Evolutionary conservation across 2,113 vertebrate species (phyloP).

Genomic region (Tachysurus fulvidraco): DNA sequence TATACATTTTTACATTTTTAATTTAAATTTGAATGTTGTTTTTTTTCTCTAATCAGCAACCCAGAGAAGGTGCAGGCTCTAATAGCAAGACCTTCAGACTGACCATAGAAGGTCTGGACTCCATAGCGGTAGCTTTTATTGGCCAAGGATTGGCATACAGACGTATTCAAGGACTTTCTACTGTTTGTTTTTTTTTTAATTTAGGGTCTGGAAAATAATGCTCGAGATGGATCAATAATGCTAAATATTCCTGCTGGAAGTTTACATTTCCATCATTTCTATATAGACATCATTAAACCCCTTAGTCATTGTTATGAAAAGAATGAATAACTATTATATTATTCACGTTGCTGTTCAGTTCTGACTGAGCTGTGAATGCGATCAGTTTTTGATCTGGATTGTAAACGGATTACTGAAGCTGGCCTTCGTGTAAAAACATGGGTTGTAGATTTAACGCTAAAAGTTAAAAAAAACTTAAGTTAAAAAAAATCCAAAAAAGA

Average conservation of each 20-base stretch:
- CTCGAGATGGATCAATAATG: not conserved
- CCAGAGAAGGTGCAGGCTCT: too few relatives aligned
- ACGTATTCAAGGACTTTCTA: too few relatives aligned
- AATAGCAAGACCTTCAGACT: too few relatives aligned
- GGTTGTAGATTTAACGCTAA: not conserved
- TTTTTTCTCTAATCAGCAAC: too few relatives aligned
- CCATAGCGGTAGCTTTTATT: too few relatives aligned
- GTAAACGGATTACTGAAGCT: not conserved
- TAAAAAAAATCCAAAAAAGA: too few relatives aligned
- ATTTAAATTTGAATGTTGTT: too few relatives aligned
- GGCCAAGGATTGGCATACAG: too few relatives aligned
- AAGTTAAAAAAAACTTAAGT: not conserved
- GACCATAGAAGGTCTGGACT: too few relatives aligned
- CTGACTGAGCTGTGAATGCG: not conserved
- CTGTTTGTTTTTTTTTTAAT: not conserved
- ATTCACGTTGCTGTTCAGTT: not conserved
- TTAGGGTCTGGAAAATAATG: not conserved
- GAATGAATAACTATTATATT: not conserved
- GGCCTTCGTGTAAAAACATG: not conserved
- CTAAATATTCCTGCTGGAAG: not conserved
- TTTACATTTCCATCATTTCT: not conserved
- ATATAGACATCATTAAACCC: not conserved
- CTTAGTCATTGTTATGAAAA: not conserved
- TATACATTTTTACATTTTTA: too few relatives aligned
- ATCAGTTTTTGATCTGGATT: not conserved